A percentile compares a stretch with the other conserved stretches of the same genome.
phyloP scores from a whole-genome alignment of 2,797 vertebrate species.

The Anableps anableps region DNA sequence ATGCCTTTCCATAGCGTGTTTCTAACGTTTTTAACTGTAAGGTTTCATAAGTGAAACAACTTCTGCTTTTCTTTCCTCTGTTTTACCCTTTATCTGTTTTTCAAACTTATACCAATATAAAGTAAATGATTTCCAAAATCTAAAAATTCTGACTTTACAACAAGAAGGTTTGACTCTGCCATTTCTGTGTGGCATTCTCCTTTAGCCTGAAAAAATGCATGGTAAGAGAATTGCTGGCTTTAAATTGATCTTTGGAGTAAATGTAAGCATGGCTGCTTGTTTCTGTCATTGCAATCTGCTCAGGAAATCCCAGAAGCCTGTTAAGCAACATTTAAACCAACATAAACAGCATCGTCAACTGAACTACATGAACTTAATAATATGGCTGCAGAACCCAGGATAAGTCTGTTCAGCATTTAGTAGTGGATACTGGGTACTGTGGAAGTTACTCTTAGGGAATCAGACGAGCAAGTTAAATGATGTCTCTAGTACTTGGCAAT shows the following conservation, averaged over 20 bases:
- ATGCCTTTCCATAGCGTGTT: constrained; percentile 12
- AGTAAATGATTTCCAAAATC: not conserved
- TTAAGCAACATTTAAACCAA: not conserved
- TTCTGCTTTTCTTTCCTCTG: constrained; percentile 1
- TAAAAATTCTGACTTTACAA: not conserved
- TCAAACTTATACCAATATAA: not conserved
- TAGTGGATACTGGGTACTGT: too few relatives aligned
- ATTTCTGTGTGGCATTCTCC: not conserved
- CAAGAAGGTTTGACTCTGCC: not conserved
- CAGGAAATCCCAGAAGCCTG: not conserved
- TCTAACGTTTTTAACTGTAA: constrained; percentile 1
- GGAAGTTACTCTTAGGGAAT: too few relatives aligned
- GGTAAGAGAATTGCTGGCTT: not conserved
- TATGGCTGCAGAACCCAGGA: not conserved
- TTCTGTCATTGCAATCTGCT: not conserved
- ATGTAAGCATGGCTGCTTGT: not conserved
- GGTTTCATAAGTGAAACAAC: constrained; percentile 7
- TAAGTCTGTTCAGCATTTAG: not conserved
- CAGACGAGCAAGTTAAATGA: too few relatives aligned
- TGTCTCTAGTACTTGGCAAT: not conserved
- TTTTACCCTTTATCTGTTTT: constrained; percentile 9
- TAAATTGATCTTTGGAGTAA: not conserved
- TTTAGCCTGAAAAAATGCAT: not conserved
- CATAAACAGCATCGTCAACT: not conserved
- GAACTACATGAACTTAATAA: not conserved